Evolutionary conservation across 2,888 invertebrate species (phyloP).

Genomic region (Neuroscelio doddi): DNA sequence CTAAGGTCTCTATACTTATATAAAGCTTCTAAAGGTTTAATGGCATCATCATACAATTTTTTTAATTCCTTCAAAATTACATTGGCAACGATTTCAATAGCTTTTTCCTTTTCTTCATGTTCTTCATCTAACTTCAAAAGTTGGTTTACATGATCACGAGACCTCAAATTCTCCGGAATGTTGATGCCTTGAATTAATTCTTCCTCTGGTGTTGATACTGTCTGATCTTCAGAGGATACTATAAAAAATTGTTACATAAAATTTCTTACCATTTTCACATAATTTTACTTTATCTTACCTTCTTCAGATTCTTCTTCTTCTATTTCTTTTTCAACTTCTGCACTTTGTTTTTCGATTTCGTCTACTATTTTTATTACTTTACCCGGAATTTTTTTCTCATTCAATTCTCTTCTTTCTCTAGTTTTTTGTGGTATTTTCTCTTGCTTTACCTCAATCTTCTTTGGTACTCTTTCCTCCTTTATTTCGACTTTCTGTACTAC

Average conservation of each 20-base stretch:
- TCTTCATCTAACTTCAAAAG: constrained; percentile 86
- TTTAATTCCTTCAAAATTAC: constrained; percentile 88
- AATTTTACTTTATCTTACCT: constrained; percentile 35
- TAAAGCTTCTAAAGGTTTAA: constrained; percentile 90
- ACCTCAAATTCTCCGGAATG: constrained; percentile 84
- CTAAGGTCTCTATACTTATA: constrained; percentile 95
- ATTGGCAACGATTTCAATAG: constrained; percentile 83
- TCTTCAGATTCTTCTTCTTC: constrained; percentile 41
- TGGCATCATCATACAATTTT: constrained; percentile 87
- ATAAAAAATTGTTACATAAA: too few species aligned
- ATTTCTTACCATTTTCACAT: too few species aligned
- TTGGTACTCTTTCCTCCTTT: constrained; percentile 46
- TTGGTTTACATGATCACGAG: constrained; percentile 85
- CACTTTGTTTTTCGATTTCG: constrained; percentile 18
- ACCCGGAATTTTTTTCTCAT: too few species aligned
- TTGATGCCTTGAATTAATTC: constrained; percentile 79
- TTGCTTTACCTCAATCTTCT: constrained; percentile 42
- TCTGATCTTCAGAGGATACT: constrained; percentile 20
- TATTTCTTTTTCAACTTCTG: constrained; percentile 33
- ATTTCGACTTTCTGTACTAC: constrained; percentile 26
- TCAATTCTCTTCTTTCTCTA: too few species aligned
- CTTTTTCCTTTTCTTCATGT: constrained; percentile 80
- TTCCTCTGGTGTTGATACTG: constrained; percentile 71
- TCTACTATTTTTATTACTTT: constrained; percentile 40
- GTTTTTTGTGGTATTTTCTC: not conserved